Conservation (phyloP, 2,888 invertebrate species). For the Trachelus iudaicus region DNA sequence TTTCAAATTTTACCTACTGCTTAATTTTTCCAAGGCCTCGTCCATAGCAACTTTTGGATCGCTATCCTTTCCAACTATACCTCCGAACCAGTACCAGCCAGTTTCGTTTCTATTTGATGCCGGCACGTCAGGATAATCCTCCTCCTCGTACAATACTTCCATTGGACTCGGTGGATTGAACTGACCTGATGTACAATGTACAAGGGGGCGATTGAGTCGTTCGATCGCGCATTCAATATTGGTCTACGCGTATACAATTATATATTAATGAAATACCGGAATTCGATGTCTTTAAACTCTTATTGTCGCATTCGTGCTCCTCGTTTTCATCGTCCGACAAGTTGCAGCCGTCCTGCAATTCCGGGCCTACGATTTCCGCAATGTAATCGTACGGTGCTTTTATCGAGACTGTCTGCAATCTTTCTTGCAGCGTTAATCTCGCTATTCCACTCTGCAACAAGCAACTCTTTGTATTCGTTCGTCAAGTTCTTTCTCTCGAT, state of each 20-base stretch:
- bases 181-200: conserved; percentile 53
- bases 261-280: conserved; percentile 42
- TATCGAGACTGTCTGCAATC: conserved; percentile 55
- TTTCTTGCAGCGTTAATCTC: conserved; percentile 56
- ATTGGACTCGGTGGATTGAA: conserved; percentile 66
- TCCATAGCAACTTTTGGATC: conserved; percentile 76
- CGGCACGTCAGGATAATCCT: conserved; percentile 72
- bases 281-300: conserved; percentile 55
- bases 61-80: conserved; percentile 77
- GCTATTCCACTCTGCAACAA: conserved; percentile 52
- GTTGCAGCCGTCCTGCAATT: conserved; percentile 62
- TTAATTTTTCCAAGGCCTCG: conserved; percentile 80
- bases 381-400: conserved; percentile 61
- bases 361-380: conserved; percentile 61
- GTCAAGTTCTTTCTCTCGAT: too few species aligned
- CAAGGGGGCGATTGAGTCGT: not conserved
- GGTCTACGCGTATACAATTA: too few species aligned
- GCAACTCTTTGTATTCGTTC: not conserved
- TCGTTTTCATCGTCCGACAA: conserved; percentile 62
- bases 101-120: conserved; percentile 75
- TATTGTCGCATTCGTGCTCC: conserved; percentile 50
- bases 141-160: conserved; percentile 70
- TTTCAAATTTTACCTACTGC: conserved; percentile 75
- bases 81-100: conserved; percentile 89
- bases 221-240: not conserved